A percentile compares a stretch with the other conserved stretches of the same genome.
Conservation (phyloP, 2,888 invertebrate species). For the Drosophila prolongata region DNA sequence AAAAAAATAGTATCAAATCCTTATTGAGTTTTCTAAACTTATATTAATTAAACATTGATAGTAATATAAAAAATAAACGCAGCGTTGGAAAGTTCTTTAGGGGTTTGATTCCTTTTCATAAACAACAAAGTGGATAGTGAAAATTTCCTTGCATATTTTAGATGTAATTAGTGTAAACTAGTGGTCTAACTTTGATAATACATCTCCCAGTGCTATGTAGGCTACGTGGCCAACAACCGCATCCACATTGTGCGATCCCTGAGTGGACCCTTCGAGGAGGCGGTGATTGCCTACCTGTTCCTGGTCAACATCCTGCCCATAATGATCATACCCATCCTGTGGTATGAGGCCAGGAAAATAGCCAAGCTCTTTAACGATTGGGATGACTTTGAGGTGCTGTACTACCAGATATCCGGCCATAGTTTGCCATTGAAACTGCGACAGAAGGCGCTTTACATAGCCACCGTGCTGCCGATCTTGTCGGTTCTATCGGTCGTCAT, state of each 20-base stretch:
- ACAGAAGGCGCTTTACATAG: slow-evolving; percentile 86
- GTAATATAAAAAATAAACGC: no score
- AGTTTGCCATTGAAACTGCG: slow-evolving; percentile 86
- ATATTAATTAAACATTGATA: no score
- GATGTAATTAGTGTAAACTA: not conserved
- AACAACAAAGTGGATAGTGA: no score
- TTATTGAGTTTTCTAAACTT: no score
- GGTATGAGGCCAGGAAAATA: slow-evolving; percentile 89
- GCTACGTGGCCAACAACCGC: slow-evolving; percentile 87
- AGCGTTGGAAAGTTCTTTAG: no score
- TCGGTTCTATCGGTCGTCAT: slow-evolving; percentile 88
- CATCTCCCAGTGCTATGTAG: slow-evolving; percentile 85
- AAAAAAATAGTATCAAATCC: no score
- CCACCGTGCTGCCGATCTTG: slow-evolving; percentile 87
- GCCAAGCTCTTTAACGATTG: slow-evolving; percentile 86
- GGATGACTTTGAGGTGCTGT: slow-evolving; percentile 89
- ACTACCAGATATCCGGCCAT: slow-evolving; percentile 87
- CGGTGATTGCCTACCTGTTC: slow-evolving; percentile 90
- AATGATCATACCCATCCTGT: slow-evolving; percentile 87
- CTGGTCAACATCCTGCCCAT: slow-evolving; percentile 90
- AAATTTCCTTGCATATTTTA: no score
- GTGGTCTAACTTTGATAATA: not conserved
- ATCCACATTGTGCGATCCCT: slow-evolving; percentile 87
- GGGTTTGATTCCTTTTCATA: no score
- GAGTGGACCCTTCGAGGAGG: slow-evolving; percentile 90